These are phyloP conservation scores for Plestiodon gilberti DNA, from an alignment of 2,113 vertebrate genomes.

Conservation along the genomic window DNA sequence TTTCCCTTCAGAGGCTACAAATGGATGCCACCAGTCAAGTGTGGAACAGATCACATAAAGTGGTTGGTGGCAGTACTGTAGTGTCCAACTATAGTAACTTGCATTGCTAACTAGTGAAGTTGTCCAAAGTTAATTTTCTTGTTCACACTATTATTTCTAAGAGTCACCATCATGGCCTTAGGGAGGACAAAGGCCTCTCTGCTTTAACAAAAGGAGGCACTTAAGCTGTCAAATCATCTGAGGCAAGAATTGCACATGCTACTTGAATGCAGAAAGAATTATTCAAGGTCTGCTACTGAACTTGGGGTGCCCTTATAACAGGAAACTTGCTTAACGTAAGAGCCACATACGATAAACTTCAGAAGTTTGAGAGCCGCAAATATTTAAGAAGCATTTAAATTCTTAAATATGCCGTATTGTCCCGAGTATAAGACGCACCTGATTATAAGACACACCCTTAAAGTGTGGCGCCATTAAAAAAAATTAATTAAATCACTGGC, in stretches of 20 bases:
- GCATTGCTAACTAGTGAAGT: background rate
- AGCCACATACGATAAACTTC: no score
- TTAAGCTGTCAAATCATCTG: background rate
- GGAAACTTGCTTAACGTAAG: no score
- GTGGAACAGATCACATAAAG: background rate
- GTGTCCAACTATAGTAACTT: no score
- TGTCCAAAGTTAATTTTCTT: background rate
- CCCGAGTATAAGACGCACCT: no score
- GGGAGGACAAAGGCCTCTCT: background rate
- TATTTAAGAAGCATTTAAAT: no score
- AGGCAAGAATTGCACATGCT: background rate
- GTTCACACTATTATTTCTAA: background rate
- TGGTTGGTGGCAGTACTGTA: background rate
- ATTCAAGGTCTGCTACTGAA: background rate
- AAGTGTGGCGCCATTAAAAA: no score
- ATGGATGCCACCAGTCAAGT: background rate
- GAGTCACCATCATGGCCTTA: background rate
- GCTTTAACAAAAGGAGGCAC: background rate
- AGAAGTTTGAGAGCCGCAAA: no score
- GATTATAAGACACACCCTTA: no score
- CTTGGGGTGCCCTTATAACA: background rate
- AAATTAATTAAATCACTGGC: no score
- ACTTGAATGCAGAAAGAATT: background rate
- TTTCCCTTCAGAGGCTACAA: background rate
- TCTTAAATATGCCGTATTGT: no score